Evolutionary conservation across 2,888 invertebrate species (phyloP), one percentile per base, ranked within the genome.

Genomic region (Harmothoe impar): DNA sequence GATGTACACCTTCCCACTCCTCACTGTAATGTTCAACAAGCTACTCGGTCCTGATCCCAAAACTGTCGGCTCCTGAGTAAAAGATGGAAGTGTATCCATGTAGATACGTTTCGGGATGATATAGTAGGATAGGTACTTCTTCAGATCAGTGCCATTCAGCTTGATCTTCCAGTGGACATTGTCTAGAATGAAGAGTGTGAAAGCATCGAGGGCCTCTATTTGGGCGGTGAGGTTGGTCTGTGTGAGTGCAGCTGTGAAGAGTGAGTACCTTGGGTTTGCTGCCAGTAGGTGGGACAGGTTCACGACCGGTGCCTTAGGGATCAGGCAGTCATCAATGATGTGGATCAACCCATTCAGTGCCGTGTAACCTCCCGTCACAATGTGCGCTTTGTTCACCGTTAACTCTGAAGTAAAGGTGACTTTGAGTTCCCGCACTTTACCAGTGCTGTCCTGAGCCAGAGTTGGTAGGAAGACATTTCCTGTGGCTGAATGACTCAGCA

Each of bases 101-200:
- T 7, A 0, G 15, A 86, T 0, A 17, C 52, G 23, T 20, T 54
- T 15, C n/a, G 54, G 86, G 33, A 86, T 20, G 10, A 86, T 29
- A 54, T 86, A 86, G 29, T 86, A 86, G 15, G 86, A 86, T 10
- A 86, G 52, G 31, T 86, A 86, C 29, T 86, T 23, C 23, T 29
- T 25, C 17, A 86, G 54, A 12, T n/a, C 23, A 43, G 35, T 43
- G 35, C 43, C n/a, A 43, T 81, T 43, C 43, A 33, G 5, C 23
- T 81, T 81, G 7, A 15, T 5, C 17, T 43, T 81, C 81, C 81
- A 81, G 43, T 81, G 81, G 10, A n/a, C 81, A 81, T 81, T 81
- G 23, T 81, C 81, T 7, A 81, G 81, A 20, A 81, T 23, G 81
- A 81, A 81, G 7, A 81, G 81, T 12, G 81, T 81, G 43, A 33